Evolutionary conservation across 2,113 vertebrate species (phyloP).

Genomic region (Nipponia nippon): DNA sequence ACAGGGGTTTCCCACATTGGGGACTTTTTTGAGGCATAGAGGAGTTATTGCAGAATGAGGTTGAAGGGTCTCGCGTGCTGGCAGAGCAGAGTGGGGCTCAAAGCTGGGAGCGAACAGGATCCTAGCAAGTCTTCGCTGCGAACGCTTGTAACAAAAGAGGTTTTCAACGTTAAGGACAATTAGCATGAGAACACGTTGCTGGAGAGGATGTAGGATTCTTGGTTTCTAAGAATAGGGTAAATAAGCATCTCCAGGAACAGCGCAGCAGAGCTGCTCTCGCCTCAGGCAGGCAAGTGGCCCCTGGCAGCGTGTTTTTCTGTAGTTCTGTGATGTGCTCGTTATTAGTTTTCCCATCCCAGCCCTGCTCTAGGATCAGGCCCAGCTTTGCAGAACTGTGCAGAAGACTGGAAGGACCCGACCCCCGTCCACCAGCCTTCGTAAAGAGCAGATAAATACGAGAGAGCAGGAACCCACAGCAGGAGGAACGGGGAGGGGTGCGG

Average conservation of each 20-base stretch:
- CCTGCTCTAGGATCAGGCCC: neutral
- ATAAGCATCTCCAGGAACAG: neutral
- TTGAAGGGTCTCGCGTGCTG: accelerated
- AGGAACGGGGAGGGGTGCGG: neutral
- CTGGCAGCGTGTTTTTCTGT: accelerated
- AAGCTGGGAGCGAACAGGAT: neutral
- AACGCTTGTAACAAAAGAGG: neutral
- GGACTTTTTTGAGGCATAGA: accelerated
- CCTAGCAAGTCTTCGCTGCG: accelerated
- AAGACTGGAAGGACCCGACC: accelerated
- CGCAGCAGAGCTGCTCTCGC: neutral
- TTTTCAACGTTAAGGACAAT: neutral
- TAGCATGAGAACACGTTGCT: neutral
- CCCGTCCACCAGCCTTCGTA: accelerated
- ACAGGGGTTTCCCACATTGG: neutral
- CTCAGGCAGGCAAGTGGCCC: neutral
- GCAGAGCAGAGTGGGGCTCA: neutral
- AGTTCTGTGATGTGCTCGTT: neutral
- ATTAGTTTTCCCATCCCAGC: neutral
- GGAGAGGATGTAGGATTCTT: neutral
- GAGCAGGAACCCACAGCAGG: neutral
- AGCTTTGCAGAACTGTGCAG: neutral
- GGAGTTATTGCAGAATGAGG: neutral
- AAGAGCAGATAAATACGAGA: accelerated
- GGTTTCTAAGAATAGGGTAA: neutral